phyloP scores from a whole-genome alignment of 2,888 invertebrate genomes.

The Leucophenga maculata region DNA sequence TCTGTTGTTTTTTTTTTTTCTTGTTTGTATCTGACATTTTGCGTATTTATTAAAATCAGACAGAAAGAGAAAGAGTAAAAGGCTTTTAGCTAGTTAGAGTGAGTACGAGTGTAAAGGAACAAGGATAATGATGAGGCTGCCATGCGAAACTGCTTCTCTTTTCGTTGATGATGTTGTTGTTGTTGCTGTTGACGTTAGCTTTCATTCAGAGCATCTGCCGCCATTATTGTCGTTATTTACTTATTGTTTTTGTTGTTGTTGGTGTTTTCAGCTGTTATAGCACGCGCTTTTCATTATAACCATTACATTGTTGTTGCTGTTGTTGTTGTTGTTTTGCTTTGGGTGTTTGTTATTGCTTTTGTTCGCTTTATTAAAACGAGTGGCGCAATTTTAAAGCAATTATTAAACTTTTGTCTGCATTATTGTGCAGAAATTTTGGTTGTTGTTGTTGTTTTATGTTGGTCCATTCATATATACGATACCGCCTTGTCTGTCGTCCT shows the following conservation, averaged over 20 bases:
- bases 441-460: conserved; percentile 31
- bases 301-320: conserved; percentile 11
- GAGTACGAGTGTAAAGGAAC: background rate
- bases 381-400: conserved; percentile 67
- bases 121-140: conserved; percentile 21
- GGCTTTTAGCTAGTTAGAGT: background rate
- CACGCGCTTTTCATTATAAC: conserved; percentile 19
- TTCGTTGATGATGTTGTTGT: conserved; percentile 12
- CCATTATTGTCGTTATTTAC: conserved; percentile 24
- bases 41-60: conserved; percentile 34
- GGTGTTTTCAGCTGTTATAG: conserved; percentile 15
- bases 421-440: conserved; percentile 32
- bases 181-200: conserved; percentile 40
- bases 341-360: conserved; percentile 33
- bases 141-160: conserved; percentile 28
- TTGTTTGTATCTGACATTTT: conserved; percentile 38
- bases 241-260: conserved; percentile 29
- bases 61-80: background rate
- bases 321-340: conserved; percentile 30
- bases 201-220: conserved; percentile 38
- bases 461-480: too few species aligned
- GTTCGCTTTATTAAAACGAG: conserved; percentile 61
- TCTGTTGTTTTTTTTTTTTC: conserved; percentile 30
- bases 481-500: too few species aligned
- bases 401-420: conserved; percentile 49